A percentile compares a stretch with the other conserved stretches of the same genome.
phyloP scores from a whole-genome alignment of 2,888 invertebrate species.

The Gandaritis pyraliata region DNA sequence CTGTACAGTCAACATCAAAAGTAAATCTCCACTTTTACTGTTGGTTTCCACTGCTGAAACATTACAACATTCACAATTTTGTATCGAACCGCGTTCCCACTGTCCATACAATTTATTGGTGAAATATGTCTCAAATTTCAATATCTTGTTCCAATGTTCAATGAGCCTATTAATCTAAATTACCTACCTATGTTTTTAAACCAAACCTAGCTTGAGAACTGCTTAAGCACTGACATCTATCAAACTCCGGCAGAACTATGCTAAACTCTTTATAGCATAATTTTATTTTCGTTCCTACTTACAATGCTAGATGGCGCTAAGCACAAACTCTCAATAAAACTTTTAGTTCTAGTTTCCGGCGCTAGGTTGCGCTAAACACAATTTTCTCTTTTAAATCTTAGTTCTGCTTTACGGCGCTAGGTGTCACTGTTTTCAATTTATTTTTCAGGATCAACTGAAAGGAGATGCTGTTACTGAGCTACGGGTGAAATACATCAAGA shows the following conservation, averaged over 20 bases:
- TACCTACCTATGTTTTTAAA: no score
- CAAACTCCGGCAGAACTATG: background rate
- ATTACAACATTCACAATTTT: no score
- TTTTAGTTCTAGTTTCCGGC: background rate
- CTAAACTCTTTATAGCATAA: background rate
- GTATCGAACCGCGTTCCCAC: no score
- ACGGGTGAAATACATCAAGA: conserved; percentile 96
- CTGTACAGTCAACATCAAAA: no score
- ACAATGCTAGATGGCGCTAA: background rate
- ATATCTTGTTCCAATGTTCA: no score
- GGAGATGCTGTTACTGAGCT: conserved; percentile 97
- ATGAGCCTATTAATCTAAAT: no score
- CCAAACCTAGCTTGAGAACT: no score
- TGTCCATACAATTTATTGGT: no score
- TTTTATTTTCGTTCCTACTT: background rate
- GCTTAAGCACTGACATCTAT: conserved; percentile 1
- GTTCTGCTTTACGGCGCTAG: conserved; percentile 4
- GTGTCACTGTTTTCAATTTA: conserved; percentile 9
- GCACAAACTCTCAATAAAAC: background rate
- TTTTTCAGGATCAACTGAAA: conserved; percentile 94
- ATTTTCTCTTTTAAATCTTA: background rate
- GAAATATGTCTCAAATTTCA: no score
- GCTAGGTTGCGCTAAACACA: background rate
- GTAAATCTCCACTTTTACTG: no score
- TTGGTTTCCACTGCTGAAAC: no score